phyloP scores from a whole-genome alignment of 2,888 invertebrate species.

The Piscicola geometra region DNA sequence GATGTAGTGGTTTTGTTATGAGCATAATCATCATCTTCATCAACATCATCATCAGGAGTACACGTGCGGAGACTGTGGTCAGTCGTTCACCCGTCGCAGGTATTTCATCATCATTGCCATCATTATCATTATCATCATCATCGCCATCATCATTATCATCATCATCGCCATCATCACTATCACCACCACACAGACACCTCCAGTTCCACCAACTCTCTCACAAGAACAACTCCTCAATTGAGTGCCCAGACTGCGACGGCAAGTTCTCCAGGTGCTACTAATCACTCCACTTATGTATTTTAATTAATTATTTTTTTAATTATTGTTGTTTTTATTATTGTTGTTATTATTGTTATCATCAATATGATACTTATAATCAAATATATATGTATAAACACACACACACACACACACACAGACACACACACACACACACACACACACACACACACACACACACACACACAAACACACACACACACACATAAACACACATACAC shows the following conservation, averaged over 20 bases:
- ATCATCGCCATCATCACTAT: not conserved
- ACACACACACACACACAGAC: constrained; percentile 14
- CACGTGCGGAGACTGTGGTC: constrained; percentile 27
- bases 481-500: too few relatives aligned
- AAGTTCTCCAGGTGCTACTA: not conserved
- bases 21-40: too few relatives aligned
- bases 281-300: too few relatives aligned
- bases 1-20: not conserved
- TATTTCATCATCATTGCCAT: not conserved
- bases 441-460: not conserved
- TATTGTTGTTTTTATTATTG: too few relatives aligned
- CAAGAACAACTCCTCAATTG: constrained; percentile 25
- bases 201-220: constrained; percentile 28
- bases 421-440: not conserved
- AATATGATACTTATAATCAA: not conserved
- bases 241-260: constrained; percentile 15
- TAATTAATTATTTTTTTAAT: too few relatives aligned
- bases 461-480: too few relatives aligned
- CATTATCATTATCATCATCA: not conserved
- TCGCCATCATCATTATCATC: not conserved
- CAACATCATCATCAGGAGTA: constrained; percentile 11
- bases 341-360: not conserved
- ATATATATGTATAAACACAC: too few relatives aligned
- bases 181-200: constrained; percentile 9
- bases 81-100: constrained; percentile 20